Percentiles rank a stretch among this genome's conserved stretches.
Conservation (phyloP, 2,113 vertebrate genomes). For the Heliornis fulica region DNA sequence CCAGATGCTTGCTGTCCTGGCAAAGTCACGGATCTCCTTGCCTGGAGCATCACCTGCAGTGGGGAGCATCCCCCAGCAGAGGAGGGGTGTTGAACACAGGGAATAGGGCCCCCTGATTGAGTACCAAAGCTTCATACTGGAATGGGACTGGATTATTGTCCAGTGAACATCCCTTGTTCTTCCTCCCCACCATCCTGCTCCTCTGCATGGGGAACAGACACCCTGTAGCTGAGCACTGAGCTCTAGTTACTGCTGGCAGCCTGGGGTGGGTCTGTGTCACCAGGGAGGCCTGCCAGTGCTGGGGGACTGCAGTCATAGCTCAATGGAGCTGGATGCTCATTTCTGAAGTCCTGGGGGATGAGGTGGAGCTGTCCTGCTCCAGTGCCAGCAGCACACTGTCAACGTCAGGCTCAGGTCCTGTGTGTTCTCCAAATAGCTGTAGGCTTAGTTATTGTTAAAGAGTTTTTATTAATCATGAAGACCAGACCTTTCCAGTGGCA, state of each 20-base stretch:
- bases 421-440: too few relatives aligned
- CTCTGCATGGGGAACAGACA: rapidly evolving
- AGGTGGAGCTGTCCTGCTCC: not conserved
- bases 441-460: too few relatives aligned
- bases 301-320: not conserved
- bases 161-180: not conserved
- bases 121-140: rapidly evolving
- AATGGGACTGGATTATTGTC: not conserved
- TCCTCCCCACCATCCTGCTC: not conserved
- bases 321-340: rapidly evolving
- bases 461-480: not conserved
- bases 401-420: too few relatives aligned
- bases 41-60: rapidly evolving
- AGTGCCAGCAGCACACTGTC: not conserved
- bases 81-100: rapidly evolving
- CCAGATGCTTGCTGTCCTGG: rapidly evolving
- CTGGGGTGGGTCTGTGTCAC: too few relatives aligned
- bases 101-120: rapidly evolving
- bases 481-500: not conserved
- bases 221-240: not conserved
- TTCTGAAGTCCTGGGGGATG: not conserved
- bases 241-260: not conserved
- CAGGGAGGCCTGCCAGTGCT: not conserved
- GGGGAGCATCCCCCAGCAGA: not conserved
- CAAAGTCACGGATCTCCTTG: rapidly evolving